phyloP scores from a whole-genome alignment of 2,888 invertebrate genomes.

The Hymenopus coronatus region DNA sequence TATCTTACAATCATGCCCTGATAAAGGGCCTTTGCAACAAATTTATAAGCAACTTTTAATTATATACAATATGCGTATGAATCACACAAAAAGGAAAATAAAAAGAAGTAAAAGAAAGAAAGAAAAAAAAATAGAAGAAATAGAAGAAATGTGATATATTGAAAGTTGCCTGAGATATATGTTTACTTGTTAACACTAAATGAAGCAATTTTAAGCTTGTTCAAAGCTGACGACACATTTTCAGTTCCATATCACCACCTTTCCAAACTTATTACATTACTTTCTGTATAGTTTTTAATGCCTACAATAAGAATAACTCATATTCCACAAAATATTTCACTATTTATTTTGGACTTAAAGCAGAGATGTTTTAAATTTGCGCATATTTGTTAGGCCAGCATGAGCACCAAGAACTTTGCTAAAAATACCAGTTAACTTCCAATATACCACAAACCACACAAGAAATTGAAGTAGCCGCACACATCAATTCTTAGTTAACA shows the following conservation, averaged over 20 bases:
- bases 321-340: background rate
- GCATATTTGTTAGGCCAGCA: background rate
- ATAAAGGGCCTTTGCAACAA: slow-evolving; percentile 26
- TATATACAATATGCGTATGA: slow-evolving; percentile 30
- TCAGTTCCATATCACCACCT: background rate
- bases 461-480: slow-evolving; percentile 22
- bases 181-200: background rate
- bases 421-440: slow-evolving; percentile 22
- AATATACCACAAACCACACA: slow-evolving; percentile 29
- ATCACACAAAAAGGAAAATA: slow-evolving; percentile 29
- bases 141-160: slow-evolving; percentile 21
- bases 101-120: slow-evolving; percentile 8
- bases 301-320: background rate
- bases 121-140: background rate
- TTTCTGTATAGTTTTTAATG: background rate
- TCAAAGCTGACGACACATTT: background rate
- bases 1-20: slow-evolving; percentile 22
- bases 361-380: background rate
- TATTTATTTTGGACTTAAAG: background rate
- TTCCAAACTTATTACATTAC: background rate
- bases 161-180: slow-evolving; percentile 10
- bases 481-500: slow-evolving; percentile 23
- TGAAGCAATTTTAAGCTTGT: background rate
- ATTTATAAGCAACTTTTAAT: slow-evolving; percentile 30
- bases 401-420: background rate